Evolutionary conservation across 2,113 vertebrate species (phyloP).

Genomic region (Nothobranchius kuhntae): DNA sequence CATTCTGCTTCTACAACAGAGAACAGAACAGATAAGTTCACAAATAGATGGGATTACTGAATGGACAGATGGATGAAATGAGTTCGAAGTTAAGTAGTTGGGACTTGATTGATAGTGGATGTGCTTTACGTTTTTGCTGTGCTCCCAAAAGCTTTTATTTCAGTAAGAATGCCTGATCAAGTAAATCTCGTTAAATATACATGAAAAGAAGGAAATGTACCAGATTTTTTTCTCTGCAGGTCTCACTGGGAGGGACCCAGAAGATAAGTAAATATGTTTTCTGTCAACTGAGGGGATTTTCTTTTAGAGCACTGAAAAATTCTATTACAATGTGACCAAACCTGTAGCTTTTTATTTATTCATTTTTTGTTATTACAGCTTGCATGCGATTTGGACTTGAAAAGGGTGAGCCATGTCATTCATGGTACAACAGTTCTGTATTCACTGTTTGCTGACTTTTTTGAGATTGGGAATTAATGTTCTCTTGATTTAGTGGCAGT

Average conservation of each 20-base stretch:
- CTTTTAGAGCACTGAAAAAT: slow-evolving; percentile 9
- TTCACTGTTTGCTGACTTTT: not conserved
- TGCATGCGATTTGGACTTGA: not conserved
- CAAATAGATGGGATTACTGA: not conserved
- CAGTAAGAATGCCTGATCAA: slow-evolving; percentile 1
- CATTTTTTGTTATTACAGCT: not conserved
- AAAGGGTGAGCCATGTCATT: not conserved
- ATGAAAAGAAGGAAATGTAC: not conserved
- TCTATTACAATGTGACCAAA: not conserved
- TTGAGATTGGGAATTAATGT: not conserved
- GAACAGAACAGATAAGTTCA: not conserved
- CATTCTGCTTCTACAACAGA: not conserved
- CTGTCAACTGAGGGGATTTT: not conserved
- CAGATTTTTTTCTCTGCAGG: not conserved
- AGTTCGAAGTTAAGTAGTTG: slow-evolving; percentile 8
- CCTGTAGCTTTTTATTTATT: not conserved
- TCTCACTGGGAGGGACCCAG: not conserved
- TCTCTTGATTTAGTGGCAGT: not conserved
- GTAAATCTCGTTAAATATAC: slow-evolving; percentile 12
- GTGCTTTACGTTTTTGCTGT: slow-evolving; percentile 5
- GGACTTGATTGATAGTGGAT: slow-evolving; percentile 1
- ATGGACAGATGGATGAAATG: not conserved
- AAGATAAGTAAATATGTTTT: slow-evolving; percentile 15
- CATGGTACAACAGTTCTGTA: not conserved
- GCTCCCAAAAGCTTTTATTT: slow-evolving; percentile 11